Conservation (phyloP, 2,797 vertebrate genomes). For the Merluccius polli region DNA sequence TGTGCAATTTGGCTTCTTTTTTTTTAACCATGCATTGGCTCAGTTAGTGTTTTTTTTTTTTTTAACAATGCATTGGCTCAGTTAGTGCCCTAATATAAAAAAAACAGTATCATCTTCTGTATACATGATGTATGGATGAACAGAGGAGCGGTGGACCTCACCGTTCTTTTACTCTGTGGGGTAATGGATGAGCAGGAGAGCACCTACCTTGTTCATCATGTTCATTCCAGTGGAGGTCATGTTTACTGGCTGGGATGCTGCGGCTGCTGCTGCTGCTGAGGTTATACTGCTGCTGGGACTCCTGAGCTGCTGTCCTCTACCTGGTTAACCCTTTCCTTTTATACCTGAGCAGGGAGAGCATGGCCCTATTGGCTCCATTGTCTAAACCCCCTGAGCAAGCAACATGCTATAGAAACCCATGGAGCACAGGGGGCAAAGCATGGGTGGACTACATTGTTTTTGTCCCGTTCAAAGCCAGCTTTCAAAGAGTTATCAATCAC, state of each 20-base stretch:
- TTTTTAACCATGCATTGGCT: no score
- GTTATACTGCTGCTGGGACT: constrained; percentile 36
- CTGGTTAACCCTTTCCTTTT: constrained; percentile 64
- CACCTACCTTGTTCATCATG: constrained; percentile 62
- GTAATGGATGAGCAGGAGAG: background rate
- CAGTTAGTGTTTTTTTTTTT: no score
- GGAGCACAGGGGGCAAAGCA: constrained; percentile 46
- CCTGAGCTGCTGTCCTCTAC: constrained; percentile 53
- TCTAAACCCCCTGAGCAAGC: constrained; percentile 57
- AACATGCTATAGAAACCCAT: constrained; percentile 49
- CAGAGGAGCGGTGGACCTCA: background rate
- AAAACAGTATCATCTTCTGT: background rate
- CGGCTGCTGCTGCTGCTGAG: constrained; percentile 37
- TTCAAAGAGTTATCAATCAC: constrained; percentile 50
- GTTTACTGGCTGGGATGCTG: constrained; percentile 38
- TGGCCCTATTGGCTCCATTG: constrained; percentile 14
- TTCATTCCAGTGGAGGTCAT: constrained; percentile 66
- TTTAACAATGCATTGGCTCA: no score
- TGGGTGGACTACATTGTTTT: constrained; percentile 40
- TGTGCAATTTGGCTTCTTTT: background rate
- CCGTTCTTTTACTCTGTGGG: background rate
- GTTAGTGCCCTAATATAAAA: background rate
- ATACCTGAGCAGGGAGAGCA: constrained; percentile 40
- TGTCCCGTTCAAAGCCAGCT: constrained; percentile 23
- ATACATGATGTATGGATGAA: background rate